These are phyloP conservation scores for Anthoptus insignis DNA, from an alignment of 2,888 invertebrate species.

Conservation along the genomic window DNA sequence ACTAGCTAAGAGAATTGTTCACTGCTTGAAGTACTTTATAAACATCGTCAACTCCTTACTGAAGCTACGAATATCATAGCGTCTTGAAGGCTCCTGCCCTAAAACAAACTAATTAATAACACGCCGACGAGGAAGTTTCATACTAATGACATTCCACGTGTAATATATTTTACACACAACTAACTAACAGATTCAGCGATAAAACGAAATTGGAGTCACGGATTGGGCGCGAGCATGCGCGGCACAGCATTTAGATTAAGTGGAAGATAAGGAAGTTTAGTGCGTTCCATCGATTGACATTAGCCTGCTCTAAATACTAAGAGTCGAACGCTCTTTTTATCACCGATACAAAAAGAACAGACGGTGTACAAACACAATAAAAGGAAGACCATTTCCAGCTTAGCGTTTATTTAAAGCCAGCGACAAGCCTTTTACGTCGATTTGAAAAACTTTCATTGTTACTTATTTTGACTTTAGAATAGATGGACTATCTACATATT, in stretches of 20 bases:
- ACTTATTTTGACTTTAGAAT: background rate
- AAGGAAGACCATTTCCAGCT: background rate
- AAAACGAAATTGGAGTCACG: constrained; percentile 24
- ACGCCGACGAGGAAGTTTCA: background rate
- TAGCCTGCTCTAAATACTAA: constrained; percentile 44
- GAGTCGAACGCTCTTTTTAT: constrained; percentile 6
- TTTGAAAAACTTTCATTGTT: background rate
- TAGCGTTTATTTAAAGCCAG: background rate
- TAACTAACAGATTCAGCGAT: constrained; percentile 22
- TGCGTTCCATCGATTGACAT: constrained; percentile 46
- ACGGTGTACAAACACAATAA: background rate
- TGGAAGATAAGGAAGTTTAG: constrained; percentile 51
- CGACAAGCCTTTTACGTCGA: background rate
- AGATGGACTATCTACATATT: too few relatives aligned
- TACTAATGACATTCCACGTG: constrained; percentile 2
- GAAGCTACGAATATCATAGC: too few relatives aligned
- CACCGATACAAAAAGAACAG: constrained; percentile 2
- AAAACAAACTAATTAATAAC: background rate
- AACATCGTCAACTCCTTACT: too few relatives aligned
- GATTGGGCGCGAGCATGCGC: constrained; percentile 35
- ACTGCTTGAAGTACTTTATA: too few relatives aligned
- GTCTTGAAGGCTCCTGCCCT: too few relatives aligned
- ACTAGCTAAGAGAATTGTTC: too few relatives aligned
- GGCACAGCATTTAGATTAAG: constrained; percentile 50
- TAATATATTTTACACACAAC: constrained; percentile 23